Percentiles rank a stretch among this genome's conserved stretches.
Evolutionary conservation across 2,888 invertebrate species (phyloP).

Genomic region (Steromphala cineraria): DNA sequence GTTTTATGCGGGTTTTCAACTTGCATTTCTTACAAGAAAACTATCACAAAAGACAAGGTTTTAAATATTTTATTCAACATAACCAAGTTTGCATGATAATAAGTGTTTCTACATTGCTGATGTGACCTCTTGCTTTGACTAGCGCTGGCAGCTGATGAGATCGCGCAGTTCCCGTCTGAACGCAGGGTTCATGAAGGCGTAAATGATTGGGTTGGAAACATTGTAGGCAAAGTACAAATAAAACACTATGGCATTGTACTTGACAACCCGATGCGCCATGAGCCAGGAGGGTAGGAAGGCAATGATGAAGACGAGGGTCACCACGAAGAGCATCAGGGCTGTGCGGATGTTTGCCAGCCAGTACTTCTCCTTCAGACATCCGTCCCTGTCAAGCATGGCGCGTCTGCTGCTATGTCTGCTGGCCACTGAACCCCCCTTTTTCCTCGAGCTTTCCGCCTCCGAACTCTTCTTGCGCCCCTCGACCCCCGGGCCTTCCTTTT

Average conservation of each 20-base stretch:
- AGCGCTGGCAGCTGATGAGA: slow-evolving; percentile 22
- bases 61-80: no score
- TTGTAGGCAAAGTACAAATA: slow-evolving; percentile 74
- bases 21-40: no score
- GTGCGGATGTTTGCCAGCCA: slow-evolving; percentile 71
- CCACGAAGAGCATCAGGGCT: slow-evolving; percentile 74
- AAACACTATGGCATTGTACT: slow-evolving; percentile 64
- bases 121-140: no score
- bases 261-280: slow-evolving; percentile 65
- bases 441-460: slow-evolving; percentile 16
- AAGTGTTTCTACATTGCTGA: no score
- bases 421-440: neutral
- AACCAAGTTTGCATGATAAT: no score
- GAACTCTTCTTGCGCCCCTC: neutral
- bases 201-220: slow-evolving; percentile 74
- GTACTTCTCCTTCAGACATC: slow-evolving; percentile 48
- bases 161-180: slow-evolving; percentile 68
- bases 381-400: slow-evolving; percentile 31
- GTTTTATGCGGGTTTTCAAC: no score
- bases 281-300: slow-evolving; percentile 73
- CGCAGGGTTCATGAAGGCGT: slow-evolving; percentile 74
- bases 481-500: slow-evolving; percentile 9
- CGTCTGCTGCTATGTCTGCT: neutral
- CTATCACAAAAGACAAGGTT: no score
- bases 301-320: slow-evolving; percentile 71